Conservation (phyloP, 2,797 vertebrate genomes). For the Chrysocyon brachyurus region DNA sequence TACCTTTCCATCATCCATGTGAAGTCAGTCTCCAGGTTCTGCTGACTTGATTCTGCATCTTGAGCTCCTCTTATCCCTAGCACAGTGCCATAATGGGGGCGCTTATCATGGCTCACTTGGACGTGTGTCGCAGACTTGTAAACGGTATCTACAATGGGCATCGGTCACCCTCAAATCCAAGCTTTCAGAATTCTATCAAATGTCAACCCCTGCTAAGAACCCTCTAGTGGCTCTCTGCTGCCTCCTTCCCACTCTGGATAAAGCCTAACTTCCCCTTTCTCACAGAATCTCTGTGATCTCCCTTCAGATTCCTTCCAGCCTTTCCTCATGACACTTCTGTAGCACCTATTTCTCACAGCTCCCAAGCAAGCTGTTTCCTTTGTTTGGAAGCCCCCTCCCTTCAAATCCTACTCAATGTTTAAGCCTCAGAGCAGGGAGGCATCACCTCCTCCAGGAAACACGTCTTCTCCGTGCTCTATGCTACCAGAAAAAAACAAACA, state of each 20-base stretch:
- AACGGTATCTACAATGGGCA: neutral
- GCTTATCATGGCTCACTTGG: neutral
- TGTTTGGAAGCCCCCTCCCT: neutral
- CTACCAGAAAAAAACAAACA: neutral
- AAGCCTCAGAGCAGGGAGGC: neutral
- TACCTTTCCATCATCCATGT: neutral
- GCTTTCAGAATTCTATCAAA: constrained; percentile 10
- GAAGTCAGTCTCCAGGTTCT: neutral
- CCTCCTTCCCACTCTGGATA: neutral
- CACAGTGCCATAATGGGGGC: neutral
- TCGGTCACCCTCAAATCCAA: neutral
- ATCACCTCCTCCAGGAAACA: neutral
- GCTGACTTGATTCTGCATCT: neutral
- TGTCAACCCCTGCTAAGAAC: neutral
- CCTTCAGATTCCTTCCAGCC: neutral
- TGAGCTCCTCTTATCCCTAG: neutral
- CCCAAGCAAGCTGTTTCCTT: neutral
- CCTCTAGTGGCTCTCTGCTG: neutral
- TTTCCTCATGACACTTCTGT: neutral
- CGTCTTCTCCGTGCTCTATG: neutral
- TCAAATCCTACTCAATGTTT: neutral
- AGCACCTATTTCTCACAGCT: neutral
- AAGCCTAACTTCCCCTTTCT: neutral
- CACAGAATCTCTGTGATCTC: neutral
- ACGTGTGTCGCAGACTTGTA: neutral